A percentile compares a stretch with the other conserved stretches of the same genome.
Evolutionary conservation across 2,888 invertebrate genomes (phyloP).

Genomic region (Calliphora vomitoria): DNA sequence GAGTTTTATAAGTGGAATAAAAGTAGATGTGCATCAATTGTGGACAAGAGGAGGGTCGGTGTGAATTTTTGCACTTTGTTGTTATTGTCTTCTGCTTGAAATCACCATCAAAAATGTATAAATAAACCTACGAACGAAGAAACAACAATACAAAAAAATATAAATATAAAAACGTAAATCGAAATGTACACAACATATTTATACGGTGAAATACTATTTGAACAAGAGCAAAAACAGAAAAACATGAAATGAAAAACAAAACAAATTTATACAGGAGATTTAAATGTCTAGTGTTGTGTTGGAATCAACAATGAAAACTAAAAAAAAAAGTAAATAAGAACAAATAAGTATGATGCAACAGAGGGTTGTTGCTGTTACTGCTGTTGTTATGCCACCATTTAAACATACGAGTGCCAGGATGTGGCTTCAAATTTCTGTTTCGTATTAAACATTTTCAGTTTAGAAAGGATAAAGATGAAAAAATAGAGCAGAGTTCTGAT

Average conservation of each 20-base stretch:
- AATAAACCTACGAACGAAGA: conserved; percentile 39
- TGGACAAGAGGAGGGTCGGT: conserved; percentile 78
- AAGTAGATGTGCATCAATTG: conserved; percentile 70
- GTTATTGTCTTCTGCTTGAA: conserved; percentile 68
- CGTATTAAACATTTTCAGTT: conserved; percentile 18
- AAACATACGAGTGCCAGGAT: conserved; percentile 38
- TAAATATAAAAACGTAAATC: conserved; percentile 56
- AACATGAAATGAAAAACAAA: conserved; percentile 47
- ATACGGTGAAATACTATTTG: conserved; percentile 38
- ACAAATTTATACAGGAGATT: conserved; percentile 64
- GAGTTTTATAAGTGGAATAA: conserved; percentile 74
- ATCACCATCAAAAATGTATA: conserved; percentile 60
- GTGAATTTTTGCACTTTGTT: conserved; percentile 83
- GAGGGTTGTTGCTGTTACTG: conserved; percentile 65
- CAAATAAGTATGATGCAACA: conserved; percentile 67
- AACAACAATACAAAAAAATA: conserved; percentile 28
- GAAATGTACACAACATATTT: conserved; percentile 29
- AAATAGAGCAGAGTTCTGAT: conserved; percentile 15
- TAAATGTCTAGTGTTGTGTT: conserved; percentile 62
- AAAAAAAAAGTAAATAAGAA: conserved; percentile 41
- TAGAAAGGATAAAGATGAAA: not conserved
- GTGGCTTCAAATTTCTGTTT: conserved; percentile 45
- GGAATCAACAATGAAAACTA: conserved; percentile 60
- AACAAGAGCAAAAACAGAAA: conserved; percentile 42
- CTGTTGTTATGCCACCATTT: conserved; percentile 36